phyloP scores from a whole-genome alignment of 37 sponge, comb jelly and placozoan species.

The Eunapius fragilis region DNA sequence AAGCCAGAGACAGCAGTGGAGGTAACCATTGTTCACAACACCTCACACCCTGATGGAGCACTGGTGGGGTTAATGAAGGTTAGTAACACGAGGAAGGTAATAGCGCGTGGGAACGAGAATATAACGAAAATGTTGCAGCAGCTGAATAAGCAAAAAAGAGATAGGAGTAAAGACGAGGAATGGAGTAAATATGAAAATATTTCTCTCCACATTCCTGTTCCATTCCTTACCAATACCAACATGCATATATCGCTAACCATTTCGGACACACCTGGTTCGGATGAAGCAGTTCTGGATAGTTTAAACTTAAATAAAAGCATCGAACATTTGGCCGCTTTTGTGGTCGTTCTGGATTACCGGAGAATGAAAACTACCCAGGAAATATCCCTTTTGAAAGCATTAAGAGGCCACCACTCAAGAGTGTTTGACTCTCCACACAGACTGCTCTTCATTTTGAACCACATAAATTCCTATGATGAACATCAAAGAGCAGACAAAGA shows the following conservation, averaged over 20 bases:
- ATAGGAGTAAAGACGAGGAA: neutral
- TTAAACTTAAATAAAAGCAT: neutral
- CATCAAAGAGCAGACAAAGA: neutral
- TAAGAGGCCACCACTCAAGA: neutral
- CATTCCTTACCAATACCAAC: neutral
- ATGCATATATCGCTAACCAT: neutral
- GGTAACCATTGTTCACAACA: neutral
- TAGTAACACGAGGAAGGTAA: neutral
- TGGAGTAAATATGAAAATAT: neutral
- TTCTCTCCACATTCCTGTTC: neutral
- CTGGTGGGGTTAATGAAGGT: neutral
- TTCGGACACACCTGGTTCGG: conserved; percentile 2
- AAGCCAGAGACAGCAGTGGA: conserved; percentile 1
- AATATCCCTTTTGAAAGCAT: neutral
- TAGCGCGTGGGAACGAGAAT: neutral
- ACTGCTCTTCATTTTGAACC: conserved; percentile 2
- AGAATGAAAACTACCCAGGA: neutral
- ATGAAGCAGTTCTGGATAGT: neutral
- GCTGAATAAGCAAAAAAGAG: neutral
- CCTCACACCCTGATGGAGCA: neutral
- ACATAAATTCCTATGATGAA: neutral
- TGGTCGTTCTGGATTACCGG: conserved; percentile 5
- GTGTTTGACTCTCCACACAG: neutral
- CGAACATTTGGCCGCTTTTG: neutral
- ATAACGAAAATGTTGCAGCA: neutral